Conservation (phyloP, 2,113 vertebrate genomes). For the Nothoprocta pentlandii region DNA sequence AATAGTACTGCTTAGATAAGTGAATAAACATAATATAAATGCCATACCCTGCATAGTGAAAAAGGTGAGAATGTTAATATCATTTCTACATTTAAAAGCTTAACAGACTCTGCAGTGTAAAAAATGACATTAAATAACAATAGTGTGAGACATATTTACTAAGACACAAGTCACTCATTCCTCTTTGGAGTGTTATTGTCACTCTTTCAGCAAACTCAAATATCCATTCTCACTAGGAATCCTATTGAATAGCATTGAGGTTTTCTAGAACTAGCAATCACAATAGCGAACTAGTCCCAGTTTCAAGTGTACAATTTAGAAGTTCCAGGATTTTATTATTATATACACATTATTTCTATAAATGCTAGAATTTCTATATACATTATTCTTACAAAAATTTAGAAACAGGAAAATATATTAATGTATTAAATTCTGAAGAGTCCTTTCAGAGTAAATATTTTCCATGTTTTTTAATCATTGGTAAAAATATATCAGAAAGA, state of each 20-base stretch:
- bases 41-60: background rate
- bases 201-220: background rate
- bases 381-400: background rate
- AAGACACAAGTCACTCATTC: background rate
- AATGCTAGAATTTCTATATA: background rate
- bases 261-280: background rate
- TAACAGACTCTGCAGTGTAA: background rate
- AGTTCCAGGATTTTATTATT: background rate
- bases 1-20: background rate
- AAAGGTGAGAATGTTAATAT: background rate
- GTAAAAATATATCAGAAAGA: background rate
- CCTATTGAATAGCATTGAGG: background rate
- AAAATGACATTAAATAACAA: background rate
- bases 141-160: background rate
- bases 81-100: background rate
- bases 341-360: no score
- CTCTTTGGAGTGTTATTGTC: background rate
- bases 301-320: background rate
- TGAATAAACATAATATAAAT: background rate
- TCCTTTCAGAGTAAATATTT: background rate
- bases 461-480: background rate
- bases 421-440: background rate
- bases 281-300: background rate
- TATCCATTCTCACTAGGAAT: background rate
- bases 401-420: background rate